Percentiles rank a stretch among this genome's conserved stretches.
phyloP scores from a whole-genome alignment of 1,140 invertebrate species.

The Phortica variegata region DNA sequence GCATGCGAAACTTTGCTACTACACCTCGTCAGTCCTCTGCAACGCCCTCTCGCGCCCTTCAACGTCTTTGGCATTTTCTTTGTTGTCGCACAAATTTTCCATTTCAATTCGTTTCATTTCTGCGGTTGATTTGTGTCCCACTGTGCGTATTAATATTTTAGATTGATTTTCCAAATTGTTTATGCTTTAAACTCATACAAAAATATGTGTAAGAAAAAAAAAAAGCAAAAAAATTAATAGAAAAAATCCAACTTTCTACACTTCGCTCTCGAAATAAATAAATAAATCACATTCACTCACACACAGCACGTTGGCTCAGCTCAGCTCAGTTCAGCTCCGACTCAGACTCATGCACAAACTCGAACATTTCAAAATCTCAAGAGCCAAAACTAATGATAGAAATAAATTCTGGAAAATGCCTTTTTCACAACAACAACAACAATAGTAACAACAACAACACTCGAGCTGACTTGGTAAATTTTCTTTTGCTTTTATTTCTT shows the following conservation, averaged over 20 bases:
- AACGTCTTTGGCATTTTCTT: no score
- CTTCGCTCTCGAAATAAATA: neutral
- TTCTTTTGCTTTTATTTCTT: no score
- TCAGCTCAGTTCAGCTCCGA: no score
- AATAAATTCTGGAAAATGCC: constrained; percentile 42
- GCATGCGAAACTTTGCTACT: no score
- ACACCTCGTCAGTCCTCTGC: no score
- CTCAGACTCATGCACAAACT: no score
- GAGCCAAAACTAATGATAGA: constrained; percentile 55
- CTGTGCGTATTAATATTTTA: constrained; percentile 6
- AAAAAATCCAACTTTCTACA: constrained; percentile 3
- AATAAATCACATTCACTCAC: constrained; percentile 48
- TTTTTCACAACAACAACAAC: constrained; percentile 28
- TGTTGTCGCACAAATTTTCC: neutral
- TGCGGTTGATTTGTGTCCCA: constrained; percentile 1
- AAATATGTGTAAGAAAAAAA: no score
- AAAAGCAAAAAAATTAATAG: no score
- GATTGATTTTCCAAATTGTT: constrained; percentile 6
- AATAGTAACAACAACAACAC: constrained; percentile 5
- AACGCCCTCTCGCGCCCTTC: no score
- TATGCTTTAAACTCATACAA: no score
- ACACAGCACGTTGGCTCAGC: constrained; percentile 18
- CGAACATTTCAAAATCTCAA: constrained; percentile 18
- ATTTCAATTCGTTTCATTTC: neutral
- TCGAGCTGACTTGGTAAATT: no score